Conservation (phyloP, 2,888 invertebrate species). For the Ornithoptera priamus region DNA sequence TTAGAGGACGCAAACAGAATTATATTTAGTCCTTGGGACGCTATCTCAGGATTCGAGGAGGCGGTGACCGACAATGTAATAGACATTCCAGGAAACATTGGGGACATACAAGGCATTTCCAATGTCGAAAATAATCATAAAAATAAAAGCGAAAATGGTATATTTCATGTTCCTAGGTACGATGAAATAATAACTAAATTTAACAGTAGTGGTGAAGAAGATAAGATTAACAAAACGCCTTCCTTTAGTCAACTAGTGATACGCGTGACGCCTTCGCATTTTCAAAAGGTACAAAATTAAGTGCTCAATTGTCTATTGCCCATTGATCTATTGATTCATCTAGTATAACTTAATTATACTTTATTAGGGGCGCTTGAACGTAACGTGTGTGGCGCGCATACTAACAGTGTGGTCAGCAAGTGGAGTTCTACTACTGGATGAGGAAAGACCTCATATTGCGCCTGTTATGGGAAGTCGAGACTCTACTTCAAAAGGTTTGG, state of each 20-base stretch:
- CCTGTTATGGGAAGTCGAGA: constrained; percentile 83
- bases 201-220: constrained; percentile 71
- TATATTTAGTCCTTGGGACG: constrained; percentile 78
- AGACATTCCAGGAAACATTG: constrained; percentile 70
- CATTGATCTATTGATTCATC: not conserved
- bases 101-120: constrained; percentile 43
- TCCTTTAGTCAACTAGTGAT: constrained; percentile 75
- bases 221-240: constrained; percentile 74
- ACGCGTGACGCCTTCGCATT: constrained; percentile 73
- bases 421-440: constrained; percentile 78
- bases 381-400: constrained; percentile 81
- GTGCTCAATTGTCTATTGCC: not conserved
- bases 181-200: constrained; percentile 71
- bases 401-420: constrained; percentile 80
- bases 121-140: constrained; percentile 54
- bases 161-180: constrained; percentile 49
- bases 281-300: constrained; percentile 58
- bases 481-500: constrained; percentile 69
- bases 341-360: not conserved
- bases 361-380: constrained; percentile 76
- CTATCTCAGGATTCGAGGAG: constrained; percentile 71
- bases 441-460: constrained; percentile 83
- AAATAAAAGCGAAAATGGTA: constrained; percentile 54
- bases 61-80: constrained; percentile 69
- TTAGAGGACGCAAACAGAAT: constrained; percentile 77